phyloP scores from a whole-genome alignment of 2,113 vertebrate genomes.

The Saguinus midas region DNA sequence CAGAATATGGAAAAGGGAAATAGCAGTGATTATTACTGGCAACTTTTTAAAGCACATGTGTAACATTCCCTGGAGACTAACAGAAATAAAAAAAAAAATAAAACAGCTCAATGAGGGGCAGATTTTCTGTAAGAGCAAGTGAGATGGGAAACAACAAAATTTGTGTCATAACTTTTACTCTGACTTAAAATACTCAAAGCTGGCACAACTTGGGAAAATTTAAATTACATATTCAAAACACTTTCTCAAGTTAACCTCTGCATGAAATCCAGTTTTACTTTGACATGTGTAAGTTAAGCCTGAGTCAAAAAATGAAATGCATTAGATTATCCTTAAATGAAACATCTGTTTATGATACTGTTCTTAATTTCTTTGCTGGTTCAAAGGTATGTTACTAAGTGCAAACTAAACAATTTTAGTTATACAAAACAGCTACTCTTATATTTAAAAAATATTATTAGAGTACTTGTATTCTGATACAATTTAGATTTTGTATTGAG shows the following conservation, averaged over 20 bases:
- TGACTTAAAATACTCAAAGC: not conserved
- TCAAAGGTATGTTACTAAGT: not conserved
- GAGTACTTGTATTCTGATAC: not conserved
- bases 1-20: not conserved
- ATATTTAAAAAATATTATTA: not conserved
- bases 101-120: not conserved
- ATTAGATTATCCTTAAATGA: not conserved
- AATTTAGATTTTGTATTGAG: not conserved
- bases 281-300: not conserved
- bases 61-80: not conserved
- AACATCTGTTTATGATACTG: not conserved
- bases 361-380: not conserved
- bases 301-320: not conserved
- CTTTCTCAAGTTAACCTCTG: not conserved
- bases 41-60: not conserved
- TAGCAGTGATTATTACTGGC: not conserved
- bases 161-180: not conserved
- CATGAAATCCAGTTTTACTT: not conserved
- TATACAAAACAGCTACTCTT: not conserved
- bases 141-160: not conserved
- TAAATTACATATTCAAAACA: not conserved
- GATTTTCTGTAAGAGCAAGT: not conserved
- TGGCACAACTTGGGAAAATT: not conserved
- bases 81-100: not conserved
- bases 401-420: not conserved